These are phyloP conservation scores for Notarius quadriscutis DNA, from an alignment of 2,113 vertebrate genomes.

Conservation along the genomic window DNA sequence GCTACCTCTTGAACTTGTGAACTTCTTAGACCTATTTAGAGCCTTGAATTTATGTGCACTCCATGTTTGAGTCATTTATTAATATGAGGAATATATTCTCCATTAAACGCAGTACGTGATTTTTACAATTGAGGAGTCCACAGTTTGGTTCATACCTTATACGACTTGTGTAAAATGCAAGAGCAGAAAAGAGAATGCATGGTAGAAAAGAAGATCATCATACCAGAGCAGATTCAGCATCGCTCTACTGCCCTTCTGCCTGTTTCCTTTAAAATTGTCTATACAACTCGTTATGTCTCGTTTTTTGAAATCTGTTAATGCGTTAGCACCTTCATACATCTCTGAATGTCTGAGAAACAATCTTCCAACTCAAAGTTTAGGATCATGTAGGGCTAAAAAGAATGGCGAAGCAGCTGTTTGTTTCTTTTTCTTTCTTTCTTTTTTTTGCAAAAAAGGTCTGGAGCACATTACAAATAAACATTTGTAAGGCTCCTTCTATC, in stretches of 20 bases:
- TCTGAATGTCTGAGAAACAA: neutral
- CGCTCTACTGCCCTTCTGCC: neutral
- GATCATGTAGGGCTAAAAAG: neutral
- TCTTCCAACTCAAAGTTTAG: neutral
- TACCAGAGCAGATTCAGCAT: neutral
- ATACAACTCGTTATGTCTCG: neutral
- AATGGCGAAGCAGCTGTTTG: neutral
- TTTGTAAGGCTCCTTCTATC: neutral
- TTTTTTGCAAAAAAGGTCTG: neutral
- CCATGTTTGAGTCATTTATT: neutral
- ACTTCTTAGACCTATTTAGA: neutral
- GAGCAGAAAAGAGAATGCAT: neutral
- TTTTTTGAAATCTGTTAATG: neutral
- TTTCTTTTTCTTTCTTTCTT: neutral
- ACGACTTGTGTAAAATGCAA: neutral
- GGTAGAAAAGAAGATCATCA: neutral
- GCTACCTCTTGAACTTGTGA: neutral
- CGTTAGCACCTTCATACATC: neutral
- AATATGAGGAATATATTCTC: neutral
- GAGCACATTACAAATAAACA: neutral
- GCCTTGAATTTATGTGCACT: neutral
- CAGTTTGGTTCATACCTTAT: neutral
- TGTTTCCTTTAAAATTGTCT: neutral
- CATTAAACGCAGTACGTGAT: neutral
- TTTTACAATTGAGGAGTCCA: neutral